Conservation (phyloP, 2,113 vertebrate species). For the Corythornis vintsioides region DNA sequence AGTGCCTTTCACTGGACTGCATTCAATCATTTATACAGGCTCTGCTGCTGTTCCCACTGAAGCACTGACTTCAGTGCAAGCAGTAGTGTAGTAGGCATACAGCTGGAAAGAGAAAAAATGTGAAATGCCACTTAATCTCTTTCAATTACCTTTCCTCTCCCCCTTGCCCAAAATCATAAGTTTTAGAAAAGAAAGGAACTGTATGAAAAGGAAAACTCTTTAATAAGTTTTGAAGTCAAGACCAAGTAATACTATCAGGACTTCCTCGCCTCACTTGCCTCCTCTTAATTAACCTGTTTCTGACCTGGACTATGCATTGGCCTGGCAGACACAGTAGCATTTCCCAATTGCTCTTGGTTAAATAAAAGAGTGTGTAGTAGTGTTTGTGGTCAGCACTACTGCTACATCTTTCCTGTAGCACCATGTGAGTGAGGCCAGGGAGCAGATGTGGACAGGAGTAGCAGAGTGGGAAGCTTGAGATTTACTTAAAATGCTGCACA, state of each 20-base stretch:
- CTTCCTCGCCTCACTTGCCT: constrained; percentile 29
- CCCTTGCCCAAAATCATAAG: not conserved
- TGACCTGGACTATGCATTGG: constrained; percentile 20
- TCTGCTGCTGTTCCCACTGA: not conserved
- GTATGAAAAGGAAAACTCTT: constrained; percentile 6
- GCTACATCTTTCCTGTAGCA: not conserved
- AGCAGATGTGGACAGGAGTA: not conserved
- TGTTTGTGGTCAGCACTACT: not conserved
- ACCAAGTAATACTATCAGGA: constrained; percentile 33
- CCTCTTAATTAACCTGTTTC: constrained; percentile 59
- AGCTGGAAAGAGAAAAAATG: not conserved
- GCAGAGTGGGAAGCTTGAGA: not conserved
- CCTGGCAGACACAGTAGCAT: not conserved
- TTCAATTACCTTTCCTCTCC: constrained; percentile 30
- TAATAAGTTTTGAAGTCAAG: constrained; percentile 43
- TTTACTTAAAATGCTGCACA: not conserved
- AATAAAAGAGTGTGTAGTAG: not conserved
- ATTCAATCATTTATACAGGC: not conserved
- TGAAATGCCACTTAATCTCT: constrained; percentile 27
- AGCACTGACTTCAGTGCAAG: not conserved
- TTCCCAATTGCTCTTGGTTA: constrained; percentile 9
- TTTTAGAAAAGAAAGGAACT: constrained; percentile 26
- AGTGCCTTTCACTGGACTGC: not conserved
- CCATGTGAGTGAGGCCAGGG: not conserved
- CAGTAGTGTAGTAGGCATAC: not conserved